These are phyloP conservation scores for Ceratosolen fusciceps DNA, from an alignment of 1,140 invertebrate genomes.

Conservation along the genomic window DNA sequence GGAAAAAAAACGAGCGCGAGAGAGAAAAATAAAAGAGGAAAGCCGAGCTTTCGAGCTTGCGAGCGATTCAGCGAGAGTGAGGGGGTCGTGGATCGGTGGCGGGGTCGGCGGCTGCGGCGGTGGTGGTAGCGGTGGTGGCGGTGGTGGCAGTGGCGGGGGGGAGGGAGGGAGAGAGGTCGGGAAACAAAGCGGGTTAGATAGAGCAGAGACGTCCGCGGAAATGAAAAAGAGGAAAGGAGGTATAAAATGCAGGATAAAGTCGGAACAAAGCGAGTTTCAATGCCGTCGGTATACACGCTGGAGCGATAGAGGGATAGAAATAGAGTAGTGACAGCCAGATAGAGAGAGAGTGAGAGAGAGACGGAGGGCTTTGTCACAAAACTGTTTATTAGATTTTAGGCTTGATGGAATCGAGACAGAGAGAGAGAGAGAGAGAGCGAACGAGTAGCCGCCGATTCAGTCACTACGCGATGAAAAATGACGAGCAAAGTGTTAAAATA, in stretches of 20 bases:
- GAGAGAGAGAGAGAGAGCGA: neutral
- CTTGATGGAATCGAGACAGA: slow-evolving; percentile 33
- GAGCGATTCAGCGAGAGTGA: slow-evolving; percentile 46
- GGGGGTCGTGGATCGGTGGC: neutral
- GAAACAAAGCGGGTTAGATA: neutral
- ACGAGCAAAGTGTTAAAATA: too few relatives aligned
- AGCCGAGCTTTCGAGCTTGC: slow-evolving; percentile 38
- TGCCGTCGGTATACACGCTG: slow-evolving; percentile 18
- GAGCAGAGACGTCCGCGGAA: neutral
- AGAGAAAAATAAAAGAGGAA: slow-evolving; percentile 52
- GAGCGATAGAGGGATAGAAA: slow-evolving; percentile 48
- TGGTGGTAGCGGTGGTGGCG: slow-evolving; percentile 23
- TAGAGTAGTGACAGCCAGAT: slow-evolving; percentile 7
- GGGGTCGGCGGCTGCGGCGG: neutral
- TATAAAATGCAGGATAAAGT: slow-evolving; percentile 45
- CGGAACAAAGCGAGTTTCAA: slow-evolving; percentile 47
- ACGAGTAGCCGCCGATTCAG: too few relatives aligned
- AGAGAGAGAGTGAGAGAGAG: slow-evolving; percentile 31
- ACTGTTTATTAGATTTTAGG: slow-evolving; percentile 36
- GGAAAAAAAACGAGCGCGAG: slow-evolving; percentile 40
- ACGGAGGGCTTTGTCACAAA: slow-evolving; percentile 36
- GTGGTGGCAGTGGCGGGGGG: slow-evolving; percentile 26
- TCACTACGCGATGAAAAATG: too few relatives aligned
- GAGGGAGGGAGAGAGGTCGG: neutral
- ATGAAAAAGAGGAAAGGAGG: slow-evolving; percentile 38